Percentiles rank a stretch among this genome's conserved stretches.
phyloP scores from a whole-genome alignment of 30 jellyfish, hydroid and myxozoan species.

The Cassiopea xamachana region DNA sequence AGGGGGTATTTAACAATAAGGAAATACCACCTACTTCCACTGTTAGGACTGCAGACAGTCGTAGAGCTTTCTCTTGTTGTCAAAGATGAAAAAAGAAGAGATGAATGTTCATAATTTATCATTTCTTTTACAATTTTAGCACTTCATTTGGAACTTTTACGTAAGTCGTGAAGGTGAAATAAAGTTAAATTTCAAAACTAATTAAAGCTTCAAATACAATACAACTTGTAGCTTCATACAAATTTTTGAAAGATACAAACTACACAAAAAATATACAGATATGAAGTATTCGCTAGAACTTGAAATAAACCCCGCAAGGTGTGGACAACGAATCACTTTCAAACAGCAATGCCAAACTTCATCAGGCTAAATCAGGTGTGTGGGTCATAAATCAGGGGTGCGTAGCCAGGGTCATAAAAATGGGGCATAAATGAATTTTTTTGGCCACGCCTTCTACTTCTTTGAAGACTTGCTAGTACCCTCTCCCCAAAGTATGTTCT shows the following conservation, averaged over 20 bases:
- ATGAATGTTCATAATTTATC: neutral
- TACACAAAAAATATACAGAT: constrained; percentile 58
- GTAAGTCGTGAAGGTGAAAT: neutral
- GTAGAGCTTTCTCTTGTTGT: neutral
- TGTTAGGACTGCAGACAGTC: no score
- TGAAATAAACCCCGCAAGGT: neutral
- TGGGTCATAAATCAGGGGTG: no score
- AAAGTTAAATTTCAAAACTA: constrained; percentile 19
- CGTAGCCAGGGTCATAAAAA: no score
- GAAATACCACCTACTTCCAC: no score
- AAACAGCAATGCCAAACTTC: neutral
- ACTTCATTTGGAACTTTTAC: neutral
- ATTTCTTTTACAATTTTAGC: constrained; percentile 36
- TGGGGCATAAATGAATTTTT: no score
- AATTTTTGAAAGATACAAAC: constrained; percentile 56
- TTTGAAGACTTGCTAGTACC: no score
- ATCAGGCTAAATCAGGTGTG: neutral
- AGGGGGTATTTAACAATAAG: no score
- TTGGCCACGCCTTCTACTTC: no score
- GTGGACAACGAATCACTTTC: neutral
- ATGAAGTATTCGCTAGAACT: constrained; percentile 14
- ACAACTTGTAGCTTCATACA: constrained; percentile 57
- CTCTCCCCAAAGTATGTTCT: no score
- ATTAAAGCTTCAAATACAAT: constrained; percentile 56
- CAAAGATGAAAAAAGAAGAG: neutral